Base-by-base conservation (phyloP, 2,888 invertebrate genomes). In the Lochmaea crataegi region DNA sequence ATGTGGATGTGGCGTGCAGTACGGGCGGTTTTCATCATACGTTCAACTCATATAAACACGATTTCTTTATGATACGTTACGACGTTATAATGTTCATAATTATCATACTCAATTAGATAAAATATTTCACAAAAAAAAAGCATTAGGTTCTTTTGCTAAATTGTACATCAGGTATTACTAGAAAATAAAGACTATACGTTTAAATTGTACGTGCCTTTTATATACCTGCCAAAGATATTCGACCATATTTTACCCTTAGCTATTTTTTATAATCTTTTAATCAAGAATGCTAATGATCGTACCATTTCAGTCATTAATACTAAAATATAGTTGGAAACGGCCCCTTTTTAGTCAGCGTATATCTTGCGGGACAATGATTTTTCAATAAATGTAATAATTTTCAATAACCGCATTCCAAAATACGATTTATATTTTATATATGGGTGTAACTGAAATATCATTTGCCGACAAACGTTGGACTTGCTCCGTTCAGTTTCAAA, bases 1-100 rank as follows among this genome's bases (percentile, higher is more conserved):
- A 53, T 53, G 53, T 65, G 71, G 65, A 68, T 61, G 68, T 75
- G 51, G 73, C 70, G 65, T 65, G 63, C 68, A 66, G 73, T 61
- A 51, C 67, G 68, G 65, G 66, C 45, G 65, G 61, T 48, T 32
- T 41, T 66, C 42, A 63, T 63, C 61, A 63, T 63, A 11, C 41
- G 41, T 42, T n/a, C 41, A 63, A 14, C 42, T 42, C 16, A 41
- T 61, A 61, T 38, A 41, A 61, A 16, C 61, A 41, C 61, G 61
- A 9, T 38, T 41, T 16, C 45, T 16, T 61, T 41, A 58, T 32
- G 18, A 22, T 58, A 58, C 32, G n/a, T 60, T 60, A 60, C 41
- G n/a, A 58, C 32, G n/a, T 60, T 60, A 60, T 60, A 38, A 16
- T n/a, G 26, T 12, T 38, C n/a, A 60, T 38, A n/a, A 32, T 60